Evolutionary conservation across 1,140 invertebrate genomes (phyloP).

Genomic region (Formica selysi): DNA sequence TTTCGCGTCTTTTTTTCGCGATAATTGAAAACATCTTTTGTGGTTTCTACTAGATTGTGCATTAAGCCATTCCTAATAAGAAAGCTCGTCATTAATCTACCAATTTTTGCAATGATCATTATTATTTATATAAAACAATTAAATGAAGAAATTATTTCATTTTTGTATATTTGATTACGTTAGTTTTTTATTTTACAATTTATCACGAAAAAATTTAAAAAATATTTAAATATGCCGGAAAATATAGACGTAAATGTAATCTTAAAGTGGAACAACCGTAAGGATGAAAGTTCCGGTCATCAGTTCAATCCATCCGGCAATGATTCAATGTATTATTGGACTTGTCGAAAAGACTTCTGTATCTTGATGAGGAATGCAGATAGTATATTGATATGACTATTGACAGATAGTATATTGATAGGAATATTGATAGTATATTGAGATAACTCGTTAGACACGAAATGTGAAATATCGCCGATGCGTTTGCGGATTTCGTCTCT

Average conservation of each 20-base stretch:
- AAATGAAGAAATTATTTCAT: background rate
- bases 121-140: background rate
- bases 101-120: background rate
- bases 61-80: background rate
- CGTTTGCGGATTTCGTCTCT: constrained; percentile 19
- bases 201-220: background rate
- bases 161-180: background rate
- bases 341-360: background rate
- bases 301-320: background rate
- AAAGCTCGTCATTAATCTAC: background rate
- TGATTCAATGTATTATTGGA: background rate
- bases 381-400: too few relatives aligned
- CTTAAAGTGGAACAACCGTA: constrained; percentile 47
- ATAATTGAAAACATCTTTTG: constrained; percentile 15
- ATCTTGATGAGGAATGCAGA: background rate
- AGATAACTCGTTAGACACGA: constrained; percentile 2
- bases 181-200: too few relatives aligned
- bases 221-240: background rate
- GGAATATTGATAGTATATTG: background rate
- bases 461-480: constrained; percentile 1
- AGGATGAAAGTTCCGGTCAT: background rate
- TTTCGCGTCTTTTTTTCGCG: background rate
- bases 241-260: background rate
- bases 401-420: background rate
- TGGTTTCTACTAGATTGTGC: background rate